Evolutionary conservation across 2,888 invertebrate genomes (phyloP).

Genomic region (Agrochola circellaris): DNA sequence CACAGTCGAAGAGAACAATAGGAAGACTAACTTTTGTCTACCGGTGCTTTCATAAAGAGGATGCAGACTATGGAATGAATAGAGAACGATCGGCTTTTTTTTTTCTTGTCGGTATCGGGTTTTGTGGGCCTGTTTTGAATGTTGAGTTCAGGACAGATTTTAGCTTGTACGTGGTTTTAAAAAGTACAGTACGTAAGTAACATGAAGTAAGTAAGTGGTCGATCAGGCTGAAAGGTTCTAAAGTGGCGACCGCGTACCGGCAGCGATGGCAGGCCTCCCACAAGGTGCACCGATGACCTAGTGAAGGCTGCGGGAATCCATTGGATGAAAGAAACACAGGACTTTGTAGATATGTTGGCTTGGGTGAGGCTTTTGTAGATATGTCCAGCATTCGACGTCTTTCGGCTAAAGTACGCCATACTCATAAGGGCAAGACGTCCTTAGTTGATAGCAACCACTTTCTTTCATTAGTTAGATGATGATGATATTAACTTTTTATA

Average conservation of each 20-base stretch:
- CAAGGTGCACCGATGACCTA: background rate
- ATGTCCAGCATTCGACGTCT: background rate
- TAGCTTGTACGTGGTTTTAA: background rate
- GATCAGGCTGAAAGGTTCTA: background rate
- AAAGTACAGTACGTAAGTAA: background rate
- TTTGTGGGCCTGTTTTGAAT: background rate
- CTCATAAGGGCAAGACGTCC: too few relatives aligned
- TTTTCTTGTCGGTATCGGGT: background rate
- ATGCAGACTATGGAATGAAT: conserved; percentile 42
- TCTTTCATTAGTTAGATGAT: background rate
- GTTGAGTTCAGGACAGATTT: background rate
- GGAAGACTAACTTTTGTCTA: conserved; percentile 71
- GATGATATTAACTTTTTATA: background rate
- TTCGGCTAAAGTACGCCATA: background rate
- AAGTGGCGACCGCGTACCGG: background rate
- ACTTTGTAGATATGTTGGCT: background rate
- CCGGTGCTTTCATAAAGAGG: conserved; percentile 68
- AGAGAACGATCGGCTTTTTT: conserved; percentile 35
- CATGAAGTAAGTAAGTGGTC: background rate
- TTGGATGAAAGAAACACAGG: background rate
- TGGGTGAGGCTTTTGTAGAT: background rate
- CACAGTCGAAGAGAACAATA: conserved; percentile 61
- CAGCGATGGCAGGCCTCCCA: background rate
- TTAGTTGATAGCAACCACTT: background rate
- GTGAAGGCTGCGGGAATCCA: background rate